These are phyloP conservation scores for Drosophila pandora DNA, from an alignment of 1,140 invertebrate genomes.

Conservation along the genomic window DNA sequence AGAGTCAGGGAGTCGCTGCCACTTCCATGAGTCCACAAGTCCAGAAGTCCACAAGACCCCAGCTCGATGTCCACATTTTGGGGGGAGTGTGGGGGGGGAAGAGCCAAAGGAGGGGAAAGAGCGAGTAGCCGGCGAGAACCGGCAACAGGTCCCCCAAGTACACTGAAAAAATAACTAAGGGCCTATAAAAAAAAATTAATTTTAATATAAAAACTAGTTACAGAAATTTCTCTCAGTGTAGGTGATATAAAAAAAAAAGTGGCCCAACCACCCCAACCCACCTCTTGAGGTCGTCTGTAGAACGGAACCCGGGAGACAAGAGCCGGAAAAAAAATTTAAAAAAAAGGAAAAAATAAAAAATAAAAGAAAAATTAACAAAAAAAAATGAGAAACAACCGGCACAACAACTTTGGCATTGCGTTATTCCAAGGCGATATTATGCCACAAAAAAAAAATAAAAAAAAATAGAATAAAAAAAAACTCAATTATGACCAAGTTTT, in stretches of 20 bases:
- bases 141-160: too few species aligned
- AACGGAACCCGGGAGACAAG: conserved; percentile 63
- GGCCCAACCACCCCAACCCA: conserved; percentile 46
- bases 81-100: too few species aligned
- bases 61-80: background rate
- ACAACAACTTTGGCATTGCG: conserved; percentile 51
- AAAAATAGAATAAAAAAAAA: conserved; percentile 1
- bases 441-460: background rate
- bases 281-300: conserved; percentile 79
- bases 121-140: too few species aligned
- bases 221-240: conserved; percentile 6
- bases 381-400: conserved; percentile 34
- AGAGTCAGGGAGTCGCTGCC: background rate
- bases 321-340: conserved; percentile 13
- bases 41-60: background rate
- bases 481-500: background rate
- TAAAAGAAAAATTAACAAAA: background rate
- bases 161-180: too few species aligned
- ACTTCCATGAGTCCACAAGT: background rate
- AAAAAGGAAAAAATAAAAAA: conserved; percentile 2
- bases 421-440: conserved; percentile 16
- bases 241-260: conserved; percentile 58
- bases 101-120: too few species aligned
- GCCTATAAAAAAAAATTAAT: too few species aligned
- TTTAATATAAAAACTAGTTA: too few species aligned